Evolutionary conservation across 2,113 vertebrate genomes (phyloP), one percentile per base, ranked within the genome.

Genomic region (Donacobius atricapilla): DNA sequence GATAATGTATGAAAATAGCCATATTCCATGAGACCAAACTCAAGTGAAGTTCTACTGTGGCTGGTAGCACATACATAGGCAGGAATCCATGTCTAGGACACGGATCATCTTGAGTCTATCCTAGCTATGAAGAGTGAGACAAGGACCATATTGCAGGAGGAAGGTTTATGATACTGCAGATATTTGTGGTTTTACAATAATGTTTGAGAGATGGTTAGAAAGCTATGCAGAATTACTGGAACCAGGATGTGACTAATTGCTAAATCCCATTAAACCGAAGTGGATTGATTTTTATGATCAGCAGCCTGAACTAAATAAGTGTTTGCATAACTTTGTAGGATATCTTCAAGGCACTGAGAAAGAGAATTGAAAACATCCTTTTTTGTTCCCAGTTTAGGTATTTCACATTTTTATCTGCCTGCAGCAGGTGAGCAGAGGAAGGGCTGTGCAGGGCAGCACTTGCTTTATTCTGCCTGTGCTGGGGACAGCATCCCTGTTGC

Each of bases 121-220:
- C 7, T 53, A n/a, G 8, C 19, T 83, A 0, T 71, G 25, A 37
- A 30, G 0, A 0, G 23, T 73, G 21, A 33, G 14, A 54, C 19
- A 89, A 54, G 19, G 27, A 61, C 27, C 31, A 12, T 0, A 0
- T 45, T 47, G 24, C 33, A 63, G 33, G 28, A 83, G 25, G 25
- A 66, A 66, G 7, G 7, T 25, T 84, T 50, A 37, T 30, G 13
- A 20, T 95, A 89, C n/a, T 61, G 44, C 51, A 48, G 71, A 31
- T 75, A 53, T 69, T 86, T 79, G 15, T 89, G 15, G 37, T 73
- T 83, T 78, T 66, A 37, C 24, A 69, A 0, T 48, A 24, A 31
- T 75, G 44, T 30, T 58, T 45, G 40, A 54, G 56, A 75, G 16
- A 12, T 83, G 21, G 8, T 86, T 90, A 56, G 71, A 54, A 83